Evolutionary conservation across 2,888 invertebrate genomes (phyloP).

Genomic region (Sesamia inferens): DNA sequence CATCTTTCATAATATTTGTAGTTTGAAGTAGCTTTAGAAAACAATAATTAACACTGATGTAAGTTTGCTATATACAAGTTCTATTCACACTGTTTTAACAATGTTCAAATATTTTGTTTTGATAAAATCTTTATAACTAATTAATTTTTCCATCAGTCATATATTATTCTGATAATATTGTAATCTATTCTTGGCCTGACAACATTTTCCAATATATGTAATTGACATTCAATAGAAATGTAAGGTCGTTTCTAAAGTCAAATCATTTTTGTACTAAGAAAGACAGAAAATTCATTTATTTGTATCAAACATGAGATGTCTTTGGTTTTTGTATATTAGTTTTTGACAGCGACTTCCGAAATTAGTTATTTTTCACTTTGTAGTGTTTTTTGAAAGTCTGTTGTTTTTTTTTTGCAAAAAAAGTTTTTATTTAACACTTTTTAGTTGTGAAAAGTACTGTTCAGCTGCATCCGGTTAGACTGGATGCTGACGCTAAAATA

Average conservation of each 20-base stretch:
- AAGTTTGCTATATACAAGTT: neutral
- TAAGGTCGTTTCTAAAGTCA: constrained; percentile 16
- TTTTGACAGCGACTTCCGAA: no score
- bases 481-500: no score
- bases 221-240: constrained; percentile 27
- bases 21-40: neutral
- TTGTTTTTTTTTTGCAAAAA: no score
- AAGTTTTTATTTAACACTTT: no score
- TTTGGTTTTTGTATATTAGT: no score
- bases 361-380: no score
- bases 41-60: neutral
- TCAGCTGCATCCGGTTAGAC: no score
- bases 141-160: constrained; percentile 8
- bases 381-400: no score
- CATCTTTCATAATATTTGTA: neutral
- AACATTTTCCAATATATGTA: constrained; percentile 16
- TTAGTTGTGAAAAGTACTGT: no score
- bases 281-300: no score
- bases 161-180: neutral
- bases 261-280: neutral
- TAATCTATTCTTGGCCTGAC: neutral
- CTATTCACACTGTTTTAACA: neutral
- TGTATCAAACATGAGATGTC: no score
- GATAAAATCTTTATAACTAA: no score
- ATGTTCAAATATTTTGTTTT: neutral